Base-by-base conservation (phyloP, 2,888 invertebrate genomes). In the Callosobruchus maculatus region DNA sequence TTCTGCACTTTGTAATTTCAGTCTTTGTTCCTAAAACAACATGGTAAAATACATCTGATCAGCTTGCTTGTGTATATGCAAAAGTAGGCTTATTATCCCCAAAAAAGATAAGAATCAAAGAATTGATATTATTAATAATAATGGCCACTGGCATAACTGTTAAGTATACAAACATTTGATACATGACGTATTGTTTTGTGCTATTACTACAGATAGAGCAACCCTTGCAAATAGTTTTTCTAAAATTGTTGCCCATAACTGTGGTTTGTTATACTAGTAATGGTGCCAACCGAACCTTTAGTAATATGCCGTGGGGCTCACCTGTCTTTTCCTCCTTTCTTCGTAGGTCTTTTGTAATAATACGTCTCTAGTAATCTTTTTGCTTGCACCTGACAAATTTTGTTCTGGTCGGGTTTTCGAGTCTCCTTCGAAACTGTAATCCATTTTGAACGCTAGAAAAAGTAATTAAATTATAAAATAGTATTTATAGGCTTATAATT, bases 251-350 rank as follows among this genome's bases (percentile, higher is more conserved):
- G 26, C 7, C 7, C 26, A 26, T 26, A 26, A 49, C 1, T 49
- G 49, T 49, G 49, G 13, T 49, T 49, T 49, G 13, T 49, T 49
- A 49, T 13, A 18, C 49, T 18, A 18, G 1, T 49, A 49, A 18
- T 20, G 20, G 20, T 22, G n/a, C 13, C 20, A 21, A 18, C 9
- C 70, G 70, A 21, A 4, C 20, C n/a, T 70, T 22, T 20, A 3
- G 70, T 18, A 22, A 0, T n/a, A 4, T 21, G 18, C 18, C 0
- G 20, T 30, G n/a, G n/a, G n/a, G 77, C 82, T 79, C 85, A 94
- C 95, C 89, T 97, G 96, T 85, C 97, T 90, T 87, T 96, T 96
- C 79, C 93, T 91, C 78, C 97, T 91, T 88, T 97, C 97, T 83
- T 92, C 90, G 83, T 96, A 96, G 70, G 95, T 94, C 85, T 94